A percentile compares a stretch with the other conserved stretches of the same genome.
phyloP scores from a whole-genome alignment of 2,113 vertebrate species.

The Thalassarche chlororhynchos region DNA sequence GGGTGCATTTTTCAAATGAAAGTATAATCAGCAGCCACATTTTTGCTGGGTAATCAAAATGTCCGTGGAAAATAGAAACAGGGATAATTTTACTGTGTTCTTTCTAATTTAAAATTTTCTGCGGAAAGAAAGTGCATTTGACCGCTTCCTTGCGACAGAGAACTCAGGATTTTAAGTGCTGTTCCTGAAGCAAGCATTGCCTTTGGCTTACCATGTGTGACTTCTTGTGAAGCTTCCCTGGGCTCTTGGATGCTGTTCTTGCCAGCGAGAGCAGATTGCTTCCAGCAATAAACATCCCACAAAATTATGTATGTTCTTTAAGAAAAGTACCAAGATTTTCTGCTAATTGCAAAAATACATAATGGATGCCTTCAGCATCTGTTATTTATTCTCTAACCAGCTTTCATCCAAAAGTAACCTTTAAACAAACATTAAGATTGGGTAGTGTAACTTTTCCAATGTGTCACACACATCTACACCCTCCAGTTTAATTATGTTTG shows the following conservation, averaged over 20 bases:
- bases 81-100: not conserved
- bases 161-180: not conserved
- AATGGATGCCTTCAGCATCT: conserved; percentile 76
- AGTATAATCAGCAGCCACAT: not conserved
- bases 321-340: conserved; percentile 75
- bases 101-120: conserved; percentile 30
- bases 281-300: conserved; percentile 73
- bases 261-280: conserved; percentile 40
- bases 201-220: conserved; percentile 65
- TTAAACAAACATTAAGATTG: conserved; percentile 75
- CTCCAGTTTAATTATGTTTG: conserved; percentile 5
- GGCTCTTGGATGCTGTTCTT: conserved; percentile 41
- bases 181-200: conserved; percentile 43
- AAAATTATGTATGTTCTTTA: conserved; percentile 77
- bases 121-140: not conserved
- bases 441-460: conserved; percentile 65
- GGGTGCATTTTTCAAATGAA: not conserved
- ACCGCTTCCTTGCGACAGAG: not conserved
- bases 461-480: conserved; percentile 32
- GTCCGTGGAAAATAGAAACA: not conserved
- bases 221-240: conserved; percentile 44
- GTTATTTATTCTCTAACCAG: conserved; percentile 72
- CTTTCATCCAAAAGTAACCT: conserved; percentile 78
- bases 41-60: not conserved
- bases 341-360: conserved; percentile 81